Conservation (phyloP, 1,140 invertebrate genomes). For the Rhagoletis pomonella region DNA sequence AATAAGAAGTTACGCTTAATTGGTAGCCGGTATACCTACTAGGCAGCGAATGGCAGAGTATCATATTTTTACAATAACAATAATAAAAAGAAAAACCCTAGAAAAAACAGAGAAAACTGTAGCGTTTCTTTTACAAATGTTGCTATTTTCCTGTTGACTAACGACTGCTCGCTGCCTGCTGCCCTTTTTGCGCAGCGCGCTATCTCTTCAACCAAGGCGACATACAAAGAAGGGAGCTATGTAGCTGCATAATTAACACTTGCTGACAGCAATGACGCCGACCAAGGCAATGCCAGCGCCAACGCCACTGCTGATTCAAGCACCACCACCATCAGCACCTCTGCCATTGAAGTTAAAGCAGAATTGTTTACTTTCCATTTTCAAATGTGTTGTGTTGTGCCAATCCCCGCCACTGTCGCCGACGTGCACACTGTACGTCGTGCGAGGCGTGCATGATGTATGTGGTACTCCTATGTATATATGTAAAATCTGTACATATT, state of each 20-base stretch:
- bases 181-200: not conserved
- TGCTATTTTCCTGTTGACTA: not conserved
- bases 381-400: constrained; percentile 1
- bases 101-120: not conserved
- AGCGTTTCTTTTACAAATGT: constrained; percentile 7
- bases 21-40: constrained; percentile 6
- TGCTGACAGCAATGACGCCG: not conserved
- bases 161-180: not conserved
- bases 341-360: not conserved
- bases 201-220: constrained; percentile 39
- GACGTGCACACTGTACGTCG: not conserved
- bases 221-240: not conserved
- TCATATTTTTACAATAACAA: constrained; percentile 28
- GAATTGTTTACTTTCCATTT: constrained; percentile 49
- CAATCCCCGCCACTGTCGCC: constrained; percentile 8
- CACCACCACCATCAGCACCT: not conserved
- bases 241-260: not conserved
- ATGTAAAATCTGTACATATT: not conserved
- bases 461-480: not conserved
- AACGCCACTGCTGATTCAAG: not conserved
- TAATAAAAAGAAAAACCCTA: not conserved
- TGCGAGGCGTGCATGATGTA: not conserved
- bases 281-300: not conserved
- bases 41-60: not conserved
- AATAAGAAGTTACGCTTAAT: constrained; percentile 2